These are phyloP conservation scores for Helicoverpa assulta DNA, from an alignment of 2,888 invertebrate genomes.

Conservation along the genomic window DNA sequence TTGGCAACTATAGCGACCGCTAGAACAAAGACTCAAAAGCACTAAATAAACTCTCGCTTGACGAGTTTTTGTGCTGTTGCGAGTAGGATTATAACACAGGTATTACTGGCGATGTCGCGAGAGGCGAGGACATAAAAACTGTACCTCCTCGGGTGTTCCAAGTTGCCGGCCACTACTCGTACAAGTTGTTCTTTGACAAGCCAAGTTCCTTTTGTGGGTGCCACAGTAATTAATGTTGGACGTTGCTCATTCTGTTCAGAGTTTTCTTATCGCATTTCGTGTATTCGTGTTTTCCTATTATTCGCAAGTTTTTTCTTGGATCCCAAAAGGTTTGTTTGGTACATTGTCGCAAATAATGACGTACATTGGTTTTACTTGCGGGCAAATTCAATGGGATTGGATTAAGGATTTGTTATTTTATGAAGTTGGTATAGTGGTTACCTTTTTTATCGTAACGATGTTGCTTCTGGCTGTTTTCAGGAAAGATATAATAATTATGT, in stretches of 20 bases:
- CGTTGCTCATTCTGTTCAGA: conserved; percentile 71
- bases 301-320: conserved; percentile 67
- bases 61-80: conserved; percentile 71
- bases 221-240: conserved; percentile 82
- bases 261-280: conserved; percentile 76
- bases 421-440: conserved; percentile 54
- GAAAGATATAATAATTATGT: conserved; percentile 37
- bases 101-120: conserved; percentile 65
- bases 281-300: conserved; percentile 72
- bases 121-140: conserved; percentile 66
- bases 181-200: conserved; percentile 79
- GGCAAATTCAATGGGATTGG: conserved; percentile 63
- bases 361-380: conserved; percentile 63
- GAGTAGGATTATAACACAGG: conserved; percentile 74
- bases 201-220: conserved; percentile 76
- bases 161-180: conserved; percentile 62
- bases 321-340: conserved; percentile 64
- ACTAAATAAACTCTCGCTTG: conserved; percentile 73
- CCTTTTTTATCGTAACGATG: conserved; percentile 43
- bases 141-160: conserved; percentile 60
- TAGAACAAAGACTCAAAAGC: conserved; percentile 73
- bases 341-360: conserved; percentile 70
- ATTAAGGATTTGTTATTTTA: conserved; percentile 58
- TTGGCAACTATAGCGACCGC: conserved; percentile 69
- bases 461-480: conserved; percentile 49